Evolutionary conservation across 2,888 invertebrate species (phyloP).

Genomic region (Tetranychus truncatus): DNA sequence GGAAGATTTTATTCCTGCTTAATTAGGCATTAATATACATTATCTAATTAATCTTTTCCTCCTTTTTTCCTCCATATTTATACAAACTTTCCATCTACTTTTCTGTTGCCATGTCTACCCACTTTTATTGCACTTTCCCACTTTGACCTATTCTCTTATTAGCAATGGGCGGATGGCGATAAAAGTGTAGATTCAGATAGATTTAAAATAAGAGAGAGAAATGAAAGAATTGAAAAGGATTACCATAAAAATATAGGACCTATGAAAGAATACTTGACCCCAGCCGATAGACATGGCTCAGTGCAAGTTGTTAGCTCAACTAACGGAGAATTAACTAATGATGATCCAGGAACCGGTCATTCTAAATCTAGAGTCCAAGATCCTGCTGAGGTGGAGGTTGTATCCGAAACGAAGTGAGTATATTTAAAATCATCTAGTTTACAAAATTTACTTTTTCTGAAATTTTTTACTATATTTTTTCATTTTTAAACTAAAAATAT

Average conservation of each 20-base stretch:
- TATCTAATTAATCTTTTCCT: no score
- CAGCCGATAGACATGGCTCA: constrained; percentile 84
- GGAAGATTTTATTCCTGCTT: no score
- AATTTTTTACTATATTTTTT: no score
- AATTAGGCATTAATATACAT: no score
- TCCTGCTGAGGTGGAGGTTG: constrained; percentile 78
- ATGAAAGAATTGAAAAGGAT: neutral
- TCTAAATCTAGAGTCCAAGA: constrained; percentile 91
- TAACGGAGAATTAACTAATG: constrained; percentile 80
- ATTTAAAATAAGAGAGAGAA: neutral
- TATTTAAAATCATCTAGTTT: constrained; percentile 32
- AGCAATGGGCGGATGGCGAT: neutral
- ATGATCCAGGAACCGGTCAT: constrained; percentile 88
- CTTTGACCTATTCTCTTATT: neutral
- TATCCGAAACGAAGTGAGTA: constrained; percentile 85
- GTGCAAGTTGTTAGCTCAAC: constrained; percentile 95
- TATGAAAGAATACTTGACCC: neutral
- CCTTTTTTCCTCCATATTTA: no score
- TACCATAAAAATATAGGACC: neutral
- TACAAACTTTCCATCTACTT: no score
- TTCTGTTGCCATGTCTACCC: no score
- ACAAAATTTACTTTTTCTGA: neutral
- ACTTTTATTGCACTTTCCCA: no score
- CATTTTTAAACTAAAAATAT: neutral
- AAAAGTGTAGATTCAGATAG: neutral